Conservation (phyloP, 2,797 vertebrate species). For the Petrocephalus schoutedeni region DNA sequence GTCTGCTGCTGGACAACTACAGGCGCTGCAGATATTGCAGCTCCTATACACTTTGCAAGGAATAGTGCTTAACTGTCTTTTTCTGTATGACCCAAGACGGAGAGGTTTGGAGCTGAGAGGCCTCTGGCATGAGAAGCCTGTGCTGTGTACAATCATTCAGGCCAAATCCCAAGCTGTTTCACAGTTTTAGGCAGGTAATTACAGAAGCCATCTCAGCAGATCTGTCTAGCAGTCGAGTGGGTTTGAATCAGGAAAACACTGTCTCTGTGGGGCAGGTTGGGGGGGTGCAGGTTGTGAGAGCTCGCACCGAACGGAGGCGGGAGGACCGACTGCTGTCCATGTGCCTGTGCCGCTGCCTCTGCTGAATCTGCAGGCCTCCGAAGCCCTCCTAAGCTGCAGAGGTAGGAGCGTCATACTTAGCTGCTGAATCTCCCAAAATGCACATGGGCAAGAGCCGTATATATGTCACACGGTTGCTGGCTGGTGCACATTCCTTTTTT, state of each 20-base stretch:
- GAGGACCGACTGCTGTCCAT: constrained; percentile 16
- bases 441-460: background rate
- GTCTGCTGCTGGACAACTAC: background rate
- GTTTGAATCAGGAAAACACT: background rate
- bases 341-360: background rate
- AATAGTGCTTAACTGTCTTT: background rate
- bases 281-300: background rate
- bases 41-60: background rate
- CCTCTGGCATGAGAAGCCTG: background rate
- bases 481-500: background rate
- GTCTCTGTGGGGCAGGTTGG: background rate
- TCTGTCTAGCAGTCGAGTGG: background rate
- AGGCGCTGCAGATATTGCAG: background rate
- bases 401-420: background rate
- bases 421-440: background rate
- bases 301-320: constrained; percentile 23
- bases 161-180: background rate
- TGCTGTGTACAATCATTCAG: background rate
- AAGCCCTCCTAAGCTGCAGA: background rate
- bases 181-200: background rate
- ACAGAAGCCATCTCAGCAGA: background rate
- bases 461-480: background rate
- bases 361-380: background rate
- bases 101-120: background rate
- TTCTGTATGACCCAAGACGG: background rate